Conservation (phyloP, 2,888 invertebrate species). For the Encarsia formosa region DNA sequence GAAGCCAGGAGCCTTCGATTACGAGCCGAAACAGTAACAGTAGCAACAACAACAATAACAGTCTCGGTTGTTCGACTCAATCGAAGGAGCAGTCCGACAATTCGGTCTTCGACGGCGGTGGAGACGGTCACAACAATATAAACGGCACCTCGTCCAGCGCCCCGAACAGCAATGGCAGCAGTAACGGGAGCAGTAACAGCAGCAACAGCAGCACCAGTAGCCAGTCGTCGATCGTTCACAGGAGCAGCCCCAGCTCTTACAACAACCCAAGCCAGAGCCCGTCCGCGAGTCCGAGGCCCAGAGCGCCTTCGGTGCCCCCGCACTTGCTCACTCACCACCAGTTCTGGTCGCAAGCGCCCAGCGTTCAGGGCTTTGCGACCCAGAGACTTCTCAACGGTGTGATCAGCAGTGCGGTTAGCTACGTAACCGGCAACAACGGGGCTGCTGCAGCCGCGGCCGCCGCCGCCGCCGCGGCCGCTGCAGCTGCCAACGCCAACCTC, state of each 20-base stretch:
- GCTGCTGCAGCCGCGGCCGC: slow-evolving; percentile 27
- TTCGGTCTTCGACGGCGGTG: slow-evolving; percentile 57
- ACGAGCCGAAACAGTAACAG: slow-evolving; percentile 22
- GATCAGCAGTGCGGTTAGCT: slow-evolving; percentile 46
- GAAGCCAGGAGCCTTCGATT: slow-evolving; percentile 38
- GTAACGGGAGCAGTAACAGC: background rate
- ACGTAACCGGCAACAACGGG: slow-evolving; percentile 37
- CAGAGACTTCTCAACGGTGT: slow-evolving; percentile 49
- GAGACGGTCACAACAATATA: slow-evolving; percentile 30
- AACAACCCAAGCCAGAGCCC: slow-evolving; percentile 32
- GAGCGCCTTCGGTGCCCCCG: slow-evolving; percentile 56
- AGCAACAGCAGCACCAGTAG: slow-evolving; percentile 5
- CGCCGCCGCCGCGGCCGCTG: slow-evolving; percentile 25
- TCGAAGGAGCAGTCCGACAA: slow-evolving; percentile 54
- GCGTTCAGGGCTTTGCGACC: slow-evolving; percentile 46
- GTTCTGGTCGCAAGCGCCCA: slow-evolving; percentile 47
- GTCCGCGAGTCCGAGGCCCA: slow-evolving; percentile 40
- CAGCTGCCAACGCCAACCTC: slow-evolving; percentile 32
- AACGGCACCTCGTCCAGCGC: background rate
- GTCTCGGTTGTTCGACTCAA: slow-evolving; percentile 42
- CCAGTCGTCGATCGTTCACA: slow-evolving; percentile 28
- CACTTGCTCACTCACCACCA: slow-evolving; percentile 54
- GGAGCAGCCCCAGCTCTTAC: slow-evolving; percentile 45
- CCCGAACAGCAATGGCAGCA: slow-evolving; percentile 4
- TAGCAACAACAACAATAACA: slow-evolving; percentile 33